These are phyloP conservation scores for Mus musculus DNA, from an alignment of 2,113 vertebrate genomes.

Conservation along the genomic window DNA sequence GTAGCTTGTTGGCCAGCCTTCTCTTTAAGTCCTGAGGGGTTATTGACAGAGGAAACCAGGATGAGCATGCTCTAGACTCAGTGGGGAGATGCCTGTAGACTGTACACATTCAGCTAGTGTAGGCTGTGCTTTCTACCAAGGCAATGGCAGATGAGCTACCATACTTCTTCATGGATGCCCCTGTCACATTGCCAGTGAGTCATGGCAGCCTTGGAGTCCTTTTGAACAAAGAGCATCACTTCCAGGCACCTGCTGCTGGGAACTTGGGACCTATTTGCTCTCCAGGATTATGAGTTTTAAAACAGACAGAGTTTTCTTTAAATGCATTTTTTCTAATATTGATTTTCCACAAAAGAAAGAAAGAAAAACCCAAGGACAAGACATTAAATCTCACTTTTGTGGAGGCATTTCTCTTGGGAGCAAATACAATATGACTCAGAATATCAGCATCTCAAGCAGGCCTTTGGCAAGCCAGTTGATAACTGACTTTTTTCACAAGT, in stretches of 20 bases:
- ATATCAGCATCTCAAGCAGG: constrained; percentile 62
- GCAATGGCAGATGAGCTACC: neutral
- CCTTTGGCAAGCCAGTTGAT: constrained; percentile 52
- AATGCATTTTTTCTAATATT: constrained; percentile 74
- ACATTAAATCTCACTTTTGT: constrained; percentile 69
- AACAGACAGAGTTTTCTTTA: constrained; percentile 61
- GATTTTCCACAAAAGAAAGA: constrained; percentile 64
- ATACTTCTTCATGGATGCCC: neutral
- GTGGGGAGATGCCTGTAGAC: neutral
- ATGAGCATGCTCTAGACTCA: neutral
- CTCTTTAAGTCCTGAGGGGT: neutral
- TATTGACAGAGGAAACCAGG: neutral
- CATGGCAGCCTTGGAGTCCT: neutral
- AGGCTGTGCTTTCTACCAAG: neutral
- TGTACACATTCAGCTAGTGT: neutral
- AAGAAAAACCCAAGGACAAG: constrained; percentile 36
- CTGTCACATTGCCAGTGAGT: neutral
- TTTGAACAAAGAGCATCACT: constrained; percentile 16
- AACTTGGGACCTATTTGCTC: constrained; percentile 60
- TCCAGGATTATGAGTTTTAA: constrained; percentile 54
- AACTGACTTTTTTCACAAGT: constrained; percentile 52
- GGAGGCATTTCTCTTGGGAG: constrained; percentile 56
- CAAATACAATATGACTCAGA: constrained; percentile 50
- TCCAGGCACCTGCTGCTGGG: neutral
- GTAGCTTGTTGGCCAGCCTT: constrained; percentile 2